Conservation (phyloP, 2,888 invertebrate genomes). For the Exocentrus adspersus region DNA sequence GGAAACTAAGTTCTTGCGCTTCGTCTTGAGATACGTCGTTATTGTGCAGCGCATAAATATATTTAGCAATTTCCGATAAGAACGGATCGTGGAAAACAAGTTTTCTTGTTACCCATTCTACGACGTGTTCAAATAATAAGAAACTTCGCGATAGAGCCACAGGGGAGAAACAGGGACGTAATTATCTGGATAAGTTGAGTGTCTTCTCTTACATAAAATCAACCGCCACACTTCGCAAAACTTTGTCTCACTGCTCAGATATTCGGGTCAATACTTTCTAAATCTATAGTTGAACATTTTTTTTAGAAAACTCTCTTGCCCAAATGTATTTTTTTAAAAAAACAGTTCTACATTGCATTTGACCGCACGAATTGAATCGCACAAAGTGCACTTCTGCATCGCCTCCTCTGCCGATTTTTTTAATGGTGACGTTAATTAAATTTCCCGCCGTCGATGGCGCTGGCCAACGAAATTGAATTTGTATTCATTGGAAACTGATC, state of each 20-base stretch:
- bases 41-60: neutral
- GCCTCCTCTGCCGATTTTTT: neutral
- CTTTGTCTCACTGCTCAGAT: too few relatives aligned
- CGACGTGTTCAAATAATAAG: too few relatives aligned
- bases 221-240: too few relatives aligned
- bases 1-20: too few relatives aligned
- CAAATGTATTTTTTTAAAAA: too few relatives aligned
- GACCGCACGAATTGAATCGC: too few relatives aligned
- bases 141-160: neutral
- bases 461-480: slow-evolving; percentile 3
- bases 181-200: neutral
- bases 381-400: neutral
- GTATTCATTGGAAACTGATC: slow-evolving; percentile 14
- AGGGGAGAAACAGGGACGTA: neutral
- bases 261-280: too few relatives aligned
- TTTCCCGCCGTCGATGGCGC: neutral
- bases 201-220: too few relatives aligned
- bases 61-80: neutral
- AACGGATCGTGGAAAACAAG: neutral
- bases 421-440: slow-evolving; percentile 2
- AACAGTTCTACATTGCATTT: too few relatives aligned
- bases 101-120: neutral
- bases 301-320: too few relatives aligned
- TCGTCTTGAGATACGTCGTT: neutral
- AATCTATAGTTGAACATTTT: too few relatives aligned